These are phyloP conservation scores for Apotomis betuletana DNA, from an alignment of 2,888 invertebrate species.

Conservation along the genomic window DNA sequence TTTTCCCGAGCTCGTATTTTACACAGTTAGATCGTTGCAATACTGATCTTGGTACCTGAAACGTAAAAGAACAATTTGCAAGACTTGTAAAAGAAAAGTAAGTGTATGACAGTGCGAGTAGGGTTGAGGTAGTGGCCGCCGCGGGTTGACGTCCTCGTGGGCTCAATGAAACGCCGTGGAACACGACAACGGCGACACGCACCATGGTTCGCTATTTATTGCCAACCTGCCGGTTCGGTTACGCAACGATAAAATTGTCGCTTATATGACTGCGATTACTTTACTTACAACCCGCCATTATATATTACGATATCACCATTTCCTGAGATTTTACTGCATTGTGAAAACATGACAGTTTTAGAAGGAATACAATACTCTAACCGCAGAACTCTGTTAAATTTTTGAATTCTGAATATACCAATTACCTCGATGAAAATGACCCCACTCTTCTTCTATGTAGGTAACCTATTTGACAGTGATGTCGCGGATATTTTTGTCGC, in stretches of 20 bases:
- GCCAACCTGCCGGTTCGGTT: conserved; percentile 56
- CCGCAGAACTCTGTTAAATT: not conserved
- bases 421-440: too few relatives aligned
- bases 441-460: too few relatives aligned
- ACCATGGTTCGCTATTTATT: conserved; percentile 72
- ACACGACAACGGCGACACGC: conserved; percentile 71
- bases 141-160: conserved; percentile 44
- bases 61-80: not conserved
- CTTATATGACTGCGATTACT: conserved; percentile 55
- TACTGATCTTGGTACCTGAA: not conserved
- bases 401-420: too few relatives aligned
- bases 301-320: conserved; percentile 49
- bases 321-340: conserved; percentile 59
- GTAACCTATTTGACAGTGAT: too few relatives aligned
- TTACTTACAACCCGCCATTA: conserved; percentile 42
- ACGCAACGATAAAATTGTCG: conserved; percentile 75
- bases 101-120: not conserved
- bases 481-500: too few relatives aligned
- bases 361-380: not conserved
- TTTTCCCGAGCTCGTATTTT: not conserved
- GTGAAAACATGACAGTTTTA: conserved; percentile 49
- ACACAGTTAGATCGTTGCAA: not conserved
- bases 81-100: not conserved
- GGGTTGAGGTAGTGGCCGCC: too few relatives aligned
- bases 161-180: conserved; percentile 54